A percentile compares a stretch with the other conserved stretches of the same genome.
These are phyloP conservation scores for Speoplatyrhinus poulsoni DNA, from an alignment of 2,113 vertebrate species.

Conservation along the genomic window DNA sequence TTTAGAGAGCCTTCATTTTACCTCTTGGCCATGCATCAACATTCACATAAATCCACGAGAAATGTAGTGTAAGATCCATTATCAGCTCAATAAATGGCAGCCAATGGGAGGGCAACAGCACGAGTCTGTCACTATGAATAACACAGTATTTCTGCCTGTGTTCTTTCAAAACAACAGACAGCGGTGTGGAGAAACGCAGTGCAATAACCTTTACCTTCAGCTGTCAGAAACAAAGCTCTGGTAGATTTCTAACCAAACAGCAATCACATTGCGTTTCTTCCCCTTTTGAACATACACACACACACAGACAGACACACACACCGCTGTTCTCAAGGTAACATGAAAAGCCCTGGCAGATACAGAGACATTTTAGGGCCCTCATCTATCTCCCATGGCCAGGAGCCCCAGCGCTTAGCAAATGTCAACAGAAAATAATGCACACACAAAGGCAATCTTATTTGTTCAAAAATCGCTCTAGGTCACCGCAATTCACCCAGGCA, in stretches of 20 bases:
- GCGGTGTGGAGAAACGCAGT: conserved; percentile 31
- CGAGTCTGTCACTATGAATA: conserved; percentile 28
- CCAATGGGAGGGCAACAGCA: conserved; percentile 40
- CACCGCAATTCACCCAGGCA: conserved; percentile 72
- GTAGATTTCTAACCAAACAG: conserved; percentile 53
- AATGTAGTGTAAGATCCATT: conserved; percentile 13
- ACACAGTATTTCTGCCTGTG: conserved; percentile 34
- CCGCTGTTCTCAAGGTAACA: conserved; percentile 70
- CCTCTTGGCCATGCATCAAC: conserved; percentile 8
- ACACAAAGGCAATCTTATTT: conserved; percentile 83
- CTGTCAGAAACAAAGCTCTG: conserved; percentile 64
- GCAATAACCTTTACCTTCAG: conserved; percentile 70
- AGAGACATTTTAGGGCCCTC: conserved; percentile 76
- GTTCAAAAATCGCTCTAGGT: conserved; percentile 82
- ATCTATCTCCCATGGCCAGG: conserved; percentile 80
- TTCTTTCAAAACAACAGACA: conserved; percentile 35
- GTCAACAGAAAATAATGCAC: conserved; percentile 83
- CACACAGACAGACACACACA: conserved; percentile 1
- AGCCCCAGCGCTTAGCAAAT: conserved; percentile 80
- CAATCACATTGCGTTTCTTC: conserved; percentile 56
- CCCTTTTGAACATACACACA: conserved; percentile 5
- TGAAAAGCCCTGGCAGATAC: conserved; percentile 73
- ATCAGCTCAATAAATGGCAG: conserved; percentile 22
- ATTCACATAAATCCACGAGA: conserved; percentile 30
- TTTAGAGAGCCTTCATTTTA: not conserved